Evolutionary conservation across 2,888 invertebrate species (phyloP).

Genomic region (Synergus gifuensis): DNA sequence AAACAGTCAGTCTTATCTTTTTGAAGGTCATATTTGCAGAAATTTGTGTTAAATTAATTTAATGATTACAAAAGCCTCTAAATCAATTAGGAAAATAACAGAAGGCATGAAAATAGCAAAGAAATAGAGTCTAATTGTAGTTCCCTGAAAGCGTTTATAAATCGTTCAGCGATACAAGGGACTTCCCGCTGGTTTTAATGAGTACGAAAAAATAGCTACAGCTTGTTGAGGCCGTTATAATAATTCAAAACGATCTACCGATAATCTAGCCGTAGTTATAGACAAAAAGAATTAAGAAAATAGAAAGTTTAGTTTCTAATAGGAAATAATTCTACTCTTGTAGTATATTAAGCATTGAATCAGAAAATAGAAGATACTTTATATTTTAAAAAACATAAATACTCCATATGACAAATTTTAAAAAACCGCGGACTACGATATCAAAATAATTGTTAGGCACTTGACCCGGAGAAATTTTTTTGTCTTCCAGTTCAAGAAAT

Average conservation of each 20-base stretch:
- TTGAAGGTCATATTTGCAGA: neutral
- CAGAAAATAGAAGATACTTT: neutral
- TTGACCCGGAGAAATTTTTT: neutral
- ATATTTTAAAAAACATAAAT: neutral
- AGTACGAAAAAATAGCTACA: neutral
- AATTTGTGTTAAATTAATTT: neutral
- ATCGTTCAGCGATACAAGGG: neutral
- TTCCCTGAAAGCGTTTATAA: neutral
- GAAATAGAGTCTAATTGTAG: neutral
- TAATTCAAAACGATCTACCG: neutral
- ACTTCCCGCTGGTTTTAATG: neutral
- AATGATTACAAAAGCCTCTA: no score
- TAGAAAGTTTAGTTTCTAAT: neutral
- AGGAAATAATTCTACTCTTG: neutral
- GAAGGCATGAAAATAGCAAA: neutral
- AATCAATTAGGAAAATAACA: neutral
- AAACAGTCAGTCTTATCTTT: neutral
- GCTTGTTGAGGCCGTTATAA: neutral
- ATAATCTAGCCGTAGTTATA: neutral
- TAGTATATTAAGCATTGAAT: neutral
- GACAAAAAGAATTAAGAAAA: neutral
- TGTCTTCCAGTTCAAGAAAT: neutral
- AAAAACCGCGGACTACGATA: neutral
- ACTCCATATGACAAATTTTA: neutral
- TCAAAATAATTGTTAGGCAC: neutral